These are phyloP conservation scores for Heliconius cydno DNA, from an alignment of 2,888 invertebrate genomes.

Conservation along the genomic window DNA sequence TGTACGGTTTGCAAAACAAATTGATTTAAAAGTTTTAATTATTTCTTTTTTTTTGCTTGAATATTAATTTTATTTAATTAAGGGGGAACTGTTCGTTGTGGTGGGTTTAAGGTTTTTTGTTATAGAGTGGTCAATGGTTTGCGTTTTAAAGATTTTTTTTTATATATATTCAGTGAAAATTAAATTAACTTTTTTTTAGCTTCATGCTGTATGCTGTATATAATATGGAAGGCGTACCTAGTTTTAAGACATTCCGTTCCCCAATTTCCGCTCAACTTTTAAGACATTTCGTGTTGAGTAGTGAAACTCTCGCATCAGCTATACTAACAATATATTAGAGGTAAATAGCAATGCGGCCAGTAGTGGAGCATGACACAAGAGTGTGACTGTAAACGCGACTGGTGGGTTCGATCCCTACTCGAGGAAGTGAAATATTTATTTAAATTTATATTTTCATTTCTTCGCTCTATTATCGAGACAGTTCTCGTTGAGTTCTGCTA, in stretches of 20 bases:
- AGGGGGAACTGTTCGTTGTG: neutral
- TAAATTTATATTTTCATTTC: too few relatives aligned
- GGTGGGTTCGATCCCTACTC: too few relatives aligned
- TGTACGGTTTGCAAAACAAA: constrained; percentile 24
- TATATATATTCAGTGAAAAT: neutral
- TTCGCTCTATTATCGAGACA: too few relatives aligned
- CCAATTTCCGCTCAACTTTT: neutral
- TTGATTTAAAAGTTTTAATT: neutral
- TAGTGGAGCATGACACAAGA: too few relatives aligned
- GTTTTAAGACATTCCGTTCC: too few relatives aligned
- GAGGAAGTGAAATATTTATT: too few relatives aligned
- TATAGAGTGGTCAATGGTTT: neutral
- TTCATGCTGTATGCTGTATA: too few relatives aligned
- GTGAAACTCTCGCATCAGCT: neutral
- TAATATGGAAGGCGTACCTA: too few relatives aligned
- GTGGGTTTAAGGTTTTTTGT: neutral
- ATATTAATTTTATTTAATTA: neutral
- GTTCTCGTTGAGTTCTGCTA: too few relatives aligned
- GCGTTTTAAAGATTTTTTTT: neutral
- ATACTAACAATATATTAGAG: neutral
- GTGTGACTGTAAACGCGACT: too few relatives aligned
- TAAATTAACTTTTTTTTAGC: too few relatives aligned
- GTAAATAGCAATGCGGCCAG: too few relatives aligned
- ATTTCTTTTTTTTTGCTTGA: neutral
- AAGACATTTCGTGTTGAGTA: neutral